Conservation (phyloP, 2,888 invertebrate genomes). For the Macrophya alboannulata region DNA sequence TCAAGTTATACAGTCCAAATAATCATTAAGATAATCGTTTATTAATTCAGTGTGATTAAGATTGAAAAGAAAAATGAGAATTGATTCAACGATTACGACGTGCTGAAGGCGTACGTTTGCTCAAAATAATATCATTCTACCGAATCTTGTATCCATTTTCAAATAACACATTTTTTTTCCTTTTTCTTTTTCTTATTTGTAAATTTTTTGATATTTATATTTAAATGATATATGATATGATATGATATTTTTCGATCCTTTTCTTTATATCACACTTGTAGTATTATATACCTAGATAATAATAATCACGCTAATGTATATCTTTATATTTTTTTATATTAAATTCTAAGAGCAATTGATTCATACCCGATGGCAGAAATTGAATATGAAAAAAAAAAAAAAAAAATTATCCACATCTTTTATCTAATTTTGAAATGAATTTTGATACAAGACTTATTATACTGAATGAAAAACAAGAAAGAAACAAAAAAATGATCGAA, state of each 20-base stretch:
- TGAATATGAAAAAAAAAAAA: background rate
- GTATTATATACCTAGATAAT: background rate
- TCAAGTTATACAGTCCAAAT: background rate
- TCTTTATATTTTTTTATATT: background rate
- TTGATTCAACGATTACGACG: background rate
- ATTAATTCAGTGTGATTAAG: background rate
- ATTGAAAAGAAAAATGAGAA: background rate
- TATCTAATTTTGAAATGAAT: no score
- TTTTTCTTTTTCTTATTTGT: background rate
- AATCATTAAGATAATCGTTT: background rate
- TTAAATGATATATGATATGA: background rate
- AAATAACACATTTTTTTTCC: background rate
- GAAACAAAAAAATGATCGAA: no score
- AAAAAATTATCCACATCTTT: no score
- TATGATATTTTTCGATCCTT: background rate
- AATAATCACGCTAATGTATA: conserved; percentile 7
- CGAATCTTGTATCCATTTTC: background rate
- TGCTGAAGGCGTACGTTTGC: background rate
- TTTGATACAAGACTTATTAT: no score
- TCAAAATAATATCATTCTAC: conserved; percentile 6
- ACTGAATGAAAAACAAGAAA: no score
- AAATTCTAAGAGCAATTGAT: background rate
- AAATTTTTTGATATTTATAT: background rate
- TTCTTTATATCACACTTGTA: background rate
- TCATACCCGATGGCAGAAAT: background rate